These are phyloP conservation scores for Galaxea fascicularis DNA, from an alignment of 92 coral and sea anemone genomes.

Conservation along the genomic window DNA sequence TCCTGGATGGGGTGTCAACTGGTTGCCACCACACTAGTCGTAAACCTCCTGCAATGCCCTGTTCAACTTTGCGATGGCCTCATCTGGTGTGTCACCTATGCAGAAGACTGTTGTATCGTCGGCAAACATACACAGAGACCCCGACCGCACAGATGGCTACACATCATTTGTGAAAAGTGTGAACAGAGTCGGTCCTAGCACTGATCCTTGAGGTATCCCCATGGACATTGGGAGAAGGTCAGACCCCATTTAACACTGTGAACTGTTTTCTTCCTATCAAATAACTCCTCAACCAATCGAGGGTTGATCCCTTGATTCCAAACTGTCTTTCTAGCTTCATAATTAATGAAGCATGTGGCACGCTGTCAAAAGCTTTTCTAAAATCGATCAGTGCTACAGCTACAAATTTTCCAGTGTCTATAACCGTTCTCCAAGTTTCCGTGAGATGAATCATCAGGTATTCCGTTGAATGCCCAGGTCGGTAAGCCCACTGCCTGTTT, in stretches of 20 bases:
- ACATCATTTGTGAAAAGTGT: constrained; percentile 12
- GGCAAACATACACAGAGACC: not conserved
- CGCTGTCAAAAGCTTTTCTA: constrained; percentile 19
- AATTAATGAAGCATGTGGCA: not conserved
- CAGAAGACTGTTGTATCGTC: not conserved
- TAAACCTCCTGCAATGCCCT: too few relatives aligned
- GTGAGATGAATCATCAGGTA: too few relatives aligned
- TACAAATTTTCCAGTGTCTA: constrained; percentile 33
- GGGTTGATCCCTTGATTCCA: not conserved
- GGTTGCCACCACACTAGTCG: too few relatives aligned
- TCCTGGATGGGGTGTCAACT: too few relatives aligned
- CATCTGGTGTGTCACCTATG: not conserved
- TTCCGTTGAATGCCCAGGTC: too few relatives aligned
- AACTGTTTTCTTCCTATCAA: not conserved
- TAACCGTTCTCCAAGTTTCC: constrained; percentile 54
- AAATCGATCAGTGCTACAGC: constrained; percentile 19
- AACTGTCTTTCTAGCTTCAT: not conserved
- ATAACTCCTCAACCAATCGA: not conserved
- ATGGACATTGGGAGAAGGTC: constrained; percentile 1
- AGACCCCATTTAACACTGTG: constrained; percentile 13
- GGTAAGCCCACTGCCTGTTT: too few relatives aligned
- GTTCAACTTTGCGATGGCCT: not conserved
- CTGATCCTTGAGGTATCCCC: too few relatives aligned
- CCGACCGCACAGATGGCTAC: not conserved
- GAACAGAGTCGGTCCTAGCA: too few relatives aligned